Evolutionary conservation across 2,888 invertebrate species (phyloP).

Genomic region (Drosophila koepferae): DNA sequence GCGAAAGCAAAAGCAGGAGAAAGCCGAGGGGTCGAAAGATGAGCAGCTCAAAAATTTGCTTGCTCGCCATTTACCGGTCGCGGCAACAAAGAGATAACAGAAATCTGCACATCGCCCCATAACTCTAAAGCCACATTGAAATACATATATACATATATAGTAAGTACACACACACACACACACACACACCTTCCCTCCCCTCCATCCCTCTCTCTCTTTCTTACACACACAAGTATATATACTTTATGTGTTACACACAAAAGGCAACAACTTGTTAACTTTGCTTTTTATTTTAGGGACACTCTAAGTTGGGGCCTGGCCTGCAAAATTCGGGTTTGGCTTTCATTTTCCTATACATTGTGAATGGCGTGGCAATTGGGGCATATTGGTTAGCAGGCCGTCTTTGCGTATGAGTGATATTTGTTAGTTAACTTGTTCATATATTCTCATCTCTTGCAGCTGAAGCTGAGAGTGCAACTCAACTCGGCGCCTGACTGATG

Average conservation of each 20-base stretch:
- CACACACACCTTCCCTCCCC: conserved; percentile 4
- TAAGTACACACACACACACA: conserved; percentile 9
- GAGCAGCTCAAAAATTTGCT: conserved; percentile 70
- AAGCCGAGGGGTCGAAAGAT: conserved; percentile 38
- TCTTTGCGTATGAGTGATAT: neutral
- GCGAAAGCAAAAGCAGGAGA: no score
- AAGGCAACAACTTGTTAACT: conserved; percentile 76
- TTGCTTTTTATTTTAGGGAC: conserved; percentile 72
- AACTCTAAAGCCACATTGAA: conserved; percentile 61
- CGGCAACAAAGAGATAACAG: conserved; percentile 59
- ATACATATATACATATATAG: conserved; percentile 43
- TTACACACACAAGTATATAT: conserved; percentile 18
- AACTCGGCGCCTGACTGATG: neutral
- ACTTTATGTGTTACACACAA: conserved; percentile 52
- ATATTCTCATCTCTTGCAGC: no score
- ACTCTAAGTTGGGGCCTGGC: conserved; percentile 38
- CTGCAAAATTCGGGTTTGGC: conserved; percentile 21
- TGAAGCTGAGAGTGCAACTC: neutral
- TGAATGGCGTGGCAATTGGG: neutral
- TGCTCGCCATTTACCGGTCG: conserved; percentile 58
- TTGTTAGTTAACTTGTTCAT: no score
- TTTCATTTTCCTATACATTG: conserved; percentile 15
- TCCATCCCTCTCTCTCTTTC: neutral
- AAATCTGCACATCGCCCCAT: conserved; percentile 51
- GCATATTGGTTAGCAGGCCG: conserved; percentile 1